These are phyloP conservation scores for Nomada goodeniana DNA, from an alignment of 2,888 invertebrate species.

Conservation along the genomic window DNA sequence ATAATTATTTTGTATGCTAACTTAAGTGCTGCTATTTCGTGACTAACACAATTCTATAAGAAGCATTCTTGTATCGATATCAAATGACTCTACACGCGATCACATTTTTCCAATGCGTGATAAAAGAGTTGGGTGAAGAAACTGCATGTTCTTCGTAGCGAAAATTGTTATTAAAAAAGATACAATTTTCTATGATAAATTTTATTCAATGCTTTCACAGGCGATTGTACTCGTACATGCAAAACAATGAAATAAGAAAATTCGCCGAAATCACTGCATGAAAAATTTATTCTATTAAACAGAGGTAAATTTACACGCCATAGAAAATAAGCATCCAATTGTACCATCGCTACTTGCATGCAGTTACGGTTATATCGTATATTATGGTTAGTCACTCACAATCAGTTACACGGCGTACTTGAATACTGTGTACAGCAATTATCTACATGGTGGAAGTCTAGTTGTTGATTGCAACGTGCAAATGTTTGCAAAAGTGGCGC, in stretches of 20 bases:
- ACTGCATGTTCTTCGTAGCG: neutral
- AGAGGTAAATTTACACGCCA: no score
- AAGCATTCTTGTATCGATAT: constrained; percentile 61
- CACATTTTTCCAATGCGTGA: neutral
- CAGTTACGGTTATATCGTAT: constrained; percentile 21
- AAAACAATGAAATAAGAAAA: no score
- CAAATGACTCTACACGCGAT: constrained; percentile 31
- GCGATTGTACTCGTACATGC: no score
- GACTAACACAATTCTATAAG: constrained; percentile 60
- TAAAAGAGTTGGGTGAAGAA: neutral
- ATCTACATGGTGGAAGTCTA: neutral
- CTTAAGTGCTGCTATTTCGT: constrained; percentile 52
- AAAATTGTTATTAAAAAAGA: neutral
- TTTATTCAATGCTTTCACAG: no score
- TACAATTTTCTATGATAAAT: no score
- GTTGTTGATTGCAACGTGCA: constrained; percentile 1
- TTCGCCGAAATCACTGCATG: no score
- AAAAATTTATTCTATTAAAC: no score
- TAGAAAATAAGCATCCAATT: constrained; percentile 3
- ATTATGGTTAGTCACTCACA: constrained; percentile 15
- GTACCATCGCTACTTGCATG: neutral
- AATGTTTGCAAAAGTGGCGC: constrained; percentile 22
- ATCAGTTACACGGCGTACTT: neutral
- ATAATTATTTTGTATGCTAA: constrained; percentile 14
- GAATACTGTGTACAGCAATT: constrained; percentile 20